These are phyloP conservation scores for Halictus ligatus DNA, from an alignment of 2,888 invertebrate species.

Conservation along the genomic window DNA sequence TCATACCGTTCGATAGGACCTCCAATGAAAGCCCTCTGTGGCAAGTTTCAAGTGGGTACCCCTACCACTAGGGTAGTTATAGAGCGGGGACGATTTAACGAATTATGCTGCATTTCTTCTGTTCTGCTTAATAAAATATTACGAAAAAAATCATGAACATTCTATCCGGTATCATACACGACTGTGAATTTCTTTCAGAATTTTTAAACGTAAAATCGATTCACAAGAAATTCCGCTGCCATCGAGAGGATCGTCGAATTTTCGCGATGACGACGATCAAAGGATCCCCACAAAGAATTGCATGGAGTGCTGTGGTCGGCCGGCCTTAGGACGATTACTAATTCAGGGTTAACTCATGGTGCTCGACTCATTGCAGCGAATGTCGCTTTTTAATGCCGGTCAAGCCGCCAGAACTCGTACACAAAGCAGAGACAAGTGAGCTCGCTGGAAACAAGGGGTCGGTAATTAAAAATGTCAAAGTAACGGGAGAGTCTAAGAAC, in stretches of 20 bases:
- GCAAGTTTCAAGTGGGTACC: background rate
- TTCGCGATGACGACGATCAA: constrained; percentile 28
- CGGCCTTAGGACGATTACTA: constrained; percentile 61
- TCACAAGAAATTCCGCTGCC: background rate
- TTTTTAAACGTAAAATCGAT: background rate
- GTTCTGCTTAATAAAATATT: background rate
- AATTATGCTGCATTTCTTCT: background rate
- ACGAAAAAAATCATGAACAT: background rate
- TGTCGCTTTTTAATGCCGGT: constrained; percentile 69
- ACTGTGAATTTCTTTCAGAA: background rate
- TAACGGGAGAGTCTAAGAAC: constrained; percentile 66
- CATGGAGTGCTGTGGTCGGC: constrained; percentile 29
- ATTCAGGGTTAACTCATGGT: constrained; percentile 59
- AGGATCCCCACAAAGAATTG: constrained; percentile 26
- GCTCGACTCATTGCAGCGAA: constrained; percentile 45
- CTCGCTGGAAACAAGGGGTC: constrained; percentile 64
- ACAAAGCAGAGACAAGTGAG: constrained; percentile 69
- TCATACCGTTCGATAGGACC: background rate
- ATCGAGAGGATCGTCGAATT: background rate
- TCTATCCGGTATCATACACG: rapidly evolving
- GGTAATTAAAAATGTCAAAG: constrained; percentile 75
- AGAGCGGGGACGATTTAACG: background rate
- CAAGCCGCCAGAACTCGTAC: constrained; percentile 62
- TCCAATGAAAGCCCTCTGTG: background rate
- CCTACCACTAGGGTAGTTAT: background rate